phyloP scores from a whole-genome alignment of 2,888 invertebrate species.

The Troides oblongomaculatus region DNA sequence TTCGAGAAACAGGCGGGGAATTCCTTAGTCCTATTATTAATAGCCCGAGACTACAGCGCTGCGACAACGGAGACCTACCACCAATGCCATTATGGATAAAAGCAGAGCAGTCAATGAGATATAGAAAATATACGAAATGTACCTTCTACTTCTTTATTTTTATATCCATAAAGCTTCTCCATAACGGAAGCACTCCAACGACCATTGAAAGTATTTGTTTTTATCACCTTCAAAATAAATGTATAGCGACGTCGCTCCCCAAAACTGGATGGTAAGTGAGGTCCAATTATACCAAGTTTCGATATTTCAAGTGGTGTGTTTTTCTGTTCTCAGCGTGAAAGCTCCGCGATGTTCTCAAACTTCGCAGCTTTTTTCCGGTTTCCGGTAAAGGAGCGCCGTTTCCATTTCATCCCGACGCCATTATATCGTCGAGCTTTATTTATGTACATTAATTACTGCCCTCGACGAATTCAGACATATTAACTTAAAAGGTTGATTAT shows the following conservation, averaged over 20 bases:
- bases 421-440: constrained; percentile 13
- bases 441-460: constrained; percentile 11
- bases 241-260: background rate
- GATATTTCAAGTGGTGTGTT: constrained; percentile 21
- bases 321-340: constrained; percentile 18
- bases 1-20: too few species aligned
- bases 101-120: too few species aligned
- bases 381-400: constrained; percentile 6
- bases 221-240: too few species aligned
- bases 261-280: constrained; percentile 11
- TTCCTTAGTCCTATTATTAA: too few species aligned
- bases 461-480: constrained; percentile 9
- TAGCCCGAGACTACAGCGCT: too few species aligned
- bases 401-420: constrained; percentile 8
- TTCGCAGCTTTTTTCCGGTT: background rate
- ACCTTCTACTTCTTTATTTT: too few species aligned
- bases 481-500: constrained; percentile 19
- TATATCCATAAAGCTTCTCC: too few species aligned
- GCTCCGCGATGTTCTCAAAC: constrained; percentile 6
- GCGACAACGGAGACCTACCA: too few species aligned
- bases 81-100: too few species aligned
- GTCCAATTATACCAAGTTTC: constrained; percentile 23
- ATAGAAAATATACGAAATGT: too few species aligned
- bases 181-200: too few species aligned
- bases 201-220: too few species aligned